These are phyloP conservation scores for Apus apus DNA, from an alignment of 2,113 vertebrate species.

Conservation along the genomic window DNA sequence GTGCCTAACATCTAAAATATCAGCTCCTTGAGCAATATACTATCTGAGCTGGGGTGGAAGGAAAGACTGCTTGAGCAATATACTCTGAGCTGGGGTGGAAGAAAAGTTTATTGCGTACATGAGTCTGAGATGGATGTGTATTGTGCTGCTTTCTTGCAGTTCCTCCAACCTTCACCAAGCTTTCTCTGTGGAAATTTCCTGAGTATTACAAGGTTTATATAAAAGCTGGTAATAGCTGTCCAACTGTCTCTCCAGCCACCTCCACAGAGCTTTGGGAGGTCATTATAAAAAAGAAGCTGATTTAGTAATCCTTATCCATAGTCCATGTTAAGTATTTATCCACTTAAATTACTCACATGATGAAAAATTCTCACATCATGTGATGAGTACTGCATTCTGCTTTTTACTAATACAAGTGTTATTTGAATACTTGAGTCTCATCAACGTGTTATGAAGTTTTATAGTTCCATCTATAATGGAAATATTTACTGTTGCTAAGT, in stretches of 20 bases:
- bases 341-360: neutral
- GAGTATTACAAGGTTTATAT: neutral
- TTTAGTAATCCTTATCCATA: neutral
- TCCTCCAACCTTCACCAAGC: neutral
- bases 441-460: neutral
- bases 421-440: neutral
- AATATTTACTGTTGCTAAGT: neutral
- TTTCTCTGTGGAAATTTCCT: neutral
- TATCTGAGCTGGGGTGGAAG: neutral
- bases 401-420: neutral
- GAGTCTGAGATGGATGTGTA: conserved; percentile 6
- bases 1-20: conserved; percentile 59
- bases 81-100: neutral
- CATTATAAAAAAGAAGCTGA: neutral
- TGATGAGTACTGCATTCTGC: neutral
- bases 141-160: neutral
- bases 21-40: no score
- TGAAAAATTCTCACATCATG: neutral
- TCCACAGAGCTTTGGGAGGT: neutral
- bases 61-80: no score
- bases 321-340: neutral
- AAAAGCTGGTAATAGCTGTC: neutral
- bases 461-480: neutral
- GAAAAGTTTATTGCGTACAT: conserved; percentile 30
- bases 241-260: neutral